Evolutionary conservation across 1,140 invertebrate genomes (phyloP).

Genomic region (Drosophila bipectinata): DNA sequence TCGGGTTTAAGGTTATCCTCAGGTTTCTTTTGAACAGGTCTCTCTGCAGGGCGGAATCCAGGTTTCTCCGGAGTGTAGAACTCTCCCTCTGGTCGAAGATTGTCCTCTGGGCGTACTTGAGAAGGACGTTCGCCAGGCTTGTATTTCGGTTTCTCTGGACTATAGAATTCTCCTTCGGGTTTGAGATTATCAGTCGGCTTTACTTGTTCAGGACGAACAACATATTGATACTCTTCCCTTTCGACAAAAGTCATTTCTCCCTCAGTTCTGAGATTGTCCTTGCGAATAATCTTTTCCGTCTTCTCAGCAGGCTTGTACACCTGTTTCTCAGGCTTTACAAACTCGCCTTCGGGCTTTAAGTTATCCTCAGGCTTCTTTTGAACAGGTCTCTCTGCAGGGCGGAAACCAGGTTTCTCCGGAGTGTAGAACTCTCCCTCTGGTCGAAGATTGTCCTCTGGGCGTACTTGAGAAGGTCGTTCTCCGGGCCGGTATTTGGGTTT

Average conservation of each 20-base stretch:
- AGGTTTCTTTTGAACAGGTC: not conserved
- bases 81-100: conserved; percentile 87
- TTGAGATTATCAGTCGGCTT: not conserved
- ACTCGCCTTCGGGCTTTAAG: conserved; percentile 84
- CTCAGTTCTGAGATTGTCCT: not conserved
- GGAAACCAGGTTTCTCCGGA: conserved; percentile 59
- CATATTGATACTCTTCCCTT: not conserved
- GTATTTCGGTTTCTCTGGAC: conserved; percentile 66
- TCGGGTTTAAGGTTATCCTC: not conserved
- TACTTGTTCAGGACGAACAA: not conserved
- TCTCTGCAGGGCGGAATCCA: conserved; percentile 76
- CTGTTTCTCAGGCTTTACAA: conserved; percentile 85
- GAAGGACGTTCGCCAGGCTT: conserved; percentile 85
- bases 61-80: conserved; percentile 83
- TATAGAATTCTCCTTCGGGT: conserved; percentile 84
- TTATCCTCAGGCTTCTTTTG: conserved; percentile 83
- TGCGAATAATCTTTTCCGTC: not conserved
- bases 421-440: conserved; percentile 86
- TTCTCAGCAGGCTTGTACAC: conserved; percentile 83
- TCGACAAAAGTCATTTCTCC: not conserved
- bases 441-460: conserved; percentile 86
- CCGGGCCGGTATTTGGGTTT: conserved; percentile 77
- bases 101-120: conserved; percentile 84
- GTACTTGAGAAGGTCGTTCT: conserved; percentile 84
- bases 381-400: conserved; percentile 78